These are phyloP conservation scores for Parnassius orleans DNA, from an alignment of 2,888 invertebrate species.

Conservation along the genomic window DNA sequence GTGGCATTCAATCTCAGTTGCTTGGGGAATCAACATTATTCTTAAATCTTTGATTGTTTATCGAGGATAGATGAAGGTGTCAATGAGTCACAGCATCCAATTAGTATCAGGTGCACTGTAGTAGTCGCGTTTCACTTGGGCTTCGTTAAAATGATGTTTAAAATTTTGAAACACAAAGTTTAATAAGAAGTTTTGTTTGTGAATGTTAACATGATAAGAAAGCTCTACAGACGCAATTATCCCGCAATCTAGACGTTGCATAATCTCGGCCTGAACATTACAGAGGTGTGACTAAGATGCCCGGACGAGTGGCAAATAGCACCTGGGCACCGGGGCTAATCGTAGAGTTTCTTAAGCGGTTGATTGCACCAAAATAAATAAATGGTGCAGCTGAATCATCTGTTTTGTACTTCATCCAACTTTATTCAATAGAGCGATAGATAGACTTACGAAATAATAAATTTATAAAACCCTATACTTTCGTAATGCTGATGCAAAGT, in stretches of 20 bases:
- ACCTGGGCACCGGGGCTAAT: constrained; percentile 12
- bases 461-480: constrained; percentile 10
- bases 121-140: too few relatives aligned
- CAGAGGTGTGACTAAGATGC: constrained; percentile 23
- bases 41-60: too few relatives aligned
- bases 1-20: too few relatives aligned
- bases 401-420: constrained; percentile 25
- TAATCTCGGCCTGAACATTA: constrained; percentile 19
- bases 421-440: constrained; percentile 13
- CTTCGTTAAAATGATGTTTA: too few relatives aligned
- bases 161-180: too few relatives aligned
- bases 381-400: constrained; percentile 21
- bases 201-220: too few relatives aligned
- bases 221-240: constrained; percentile 13
- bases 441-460: constrained; percentile 11
- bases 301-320: constrained; percentile 17
- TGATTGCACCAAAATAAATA: constrained; percentile 22
- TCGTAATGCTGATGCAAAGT: not conserved
- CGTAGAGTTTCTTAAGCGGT: constrained; percentile 15
- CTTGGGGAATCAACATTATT: too few relatives aligned
- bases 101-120: too few relatives aligned
- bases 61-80: too few relatives aligned
- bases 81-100: too few relatives aligned
- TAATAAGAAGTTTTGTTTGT: too few relatives aligned
- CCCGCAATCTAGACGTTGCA: constrained; percentile 14